Evolutionary conservation across 2,888 invertebrate genomes (phyloP), one percentile per base, ranked within the genome.

Genomic region (Himalopsyche tibetana): DNA sequence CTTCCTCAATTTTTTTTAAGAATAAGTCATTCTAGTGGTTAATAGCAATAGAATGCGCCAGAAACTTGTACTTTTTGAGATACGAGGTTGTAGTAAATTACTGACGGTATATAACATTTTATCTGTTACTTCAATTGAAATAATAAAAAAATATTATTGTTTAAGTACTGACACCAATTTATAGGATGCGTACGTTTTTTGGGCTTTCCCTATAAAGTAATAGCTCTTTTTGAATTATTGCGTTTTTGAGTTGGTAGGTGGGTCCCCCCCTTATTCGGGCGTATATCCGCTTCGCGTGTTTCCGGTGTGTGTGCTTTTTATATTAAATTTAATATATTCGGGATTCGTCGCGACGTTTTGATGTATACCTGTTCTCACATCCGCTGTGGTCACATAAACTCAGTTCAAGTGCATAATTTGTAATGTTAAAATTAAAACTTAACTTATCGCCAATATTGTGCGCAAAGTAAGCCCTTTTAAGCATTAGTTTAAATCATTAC

Each of bases 211-310:
- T 19, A 63, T 63, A 63, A 19, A 63, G 63, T 63, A n/a, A 63
- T 19, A 63, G 63, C 28, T 11, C 63, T 63, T 63, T 63, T 63
- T 56, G 19, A 56, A 56, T n/a, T 56, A 56, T 56, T 56, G 8
- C 3, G 45, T 56, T 56, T 56, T 56, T n/a, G 56, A 56, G 17
- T 56, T 5, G n/a, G 56, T n/a, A 15, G 4, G 51, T 51, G 6
- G 5, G 42, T 42, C 5, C 8, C 63, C 63, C 19, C 63, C 63
- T 12, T 63, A 63, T 63, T 63, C 63, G 63, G 63, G 63, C 63
- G 63, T 19, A 63, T 63, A 63, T 63, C 63, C 63, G 63, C 28
- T 19, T 63, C 63, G 63, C 11, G 63, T 63, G 63, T 63, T 63
- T 63, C 63, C 63, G 63, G 63, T 11, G 63, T 63, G 28, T 19